Evolutionary conservation across 2,797 vertebrate genomes (phyloP).

Genomic region (Heteromormyrus szaboi): DNA sequence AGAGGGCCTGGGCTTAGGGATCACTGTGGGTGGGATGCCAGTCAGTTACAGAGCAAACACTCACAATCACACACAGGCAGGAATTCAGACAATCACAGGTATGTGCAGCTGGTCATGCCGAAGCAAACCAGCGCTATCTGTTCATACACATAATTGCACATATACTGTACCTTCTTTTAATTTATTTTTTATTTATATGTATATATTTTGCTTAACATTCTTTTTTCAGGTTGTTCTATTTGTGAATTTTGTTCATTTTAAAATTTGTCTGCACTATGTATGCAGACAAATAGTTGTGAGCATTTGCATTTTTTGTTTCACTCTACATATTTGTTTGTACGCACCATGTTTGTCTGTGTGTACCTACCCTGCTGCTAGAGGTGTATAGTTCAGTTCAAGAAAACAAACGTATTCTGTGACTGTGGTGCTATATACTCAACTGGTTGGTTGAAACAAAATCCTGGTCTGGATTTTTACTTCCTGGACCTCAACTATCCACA

Average conservation of each 20-base stretch:
- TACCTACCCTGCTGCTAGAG: neutral
- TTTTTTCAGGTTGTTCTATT: neutral
- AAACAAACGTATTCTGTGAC: neutral
- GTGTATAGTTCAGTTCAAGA: neutral
- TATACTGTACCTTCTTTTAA: neutral
- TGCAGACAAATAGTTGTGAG: neutral
- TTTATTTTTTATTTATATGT: neutral
- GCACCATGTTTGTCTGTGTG: neutral
- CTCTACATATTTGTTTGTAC: neutral
- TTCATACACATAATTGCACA: neutral
- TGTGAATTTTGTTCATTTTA: neutral
- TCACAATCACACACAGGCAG: neutral
- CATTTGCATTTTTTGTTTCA: neutral
- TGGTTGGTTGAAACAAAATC: neutral
- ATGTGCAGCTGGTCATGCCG: neutral
- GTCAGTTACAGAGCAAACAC: neutral
- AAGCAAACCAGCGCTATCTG: neutral
- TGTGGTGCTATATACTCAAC: neutral
- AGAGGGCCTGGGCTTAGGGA: neutral
- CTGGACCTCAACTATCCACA: neutral
- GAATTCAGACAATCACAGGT: neutral
- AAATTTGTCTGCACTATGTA: neutral
- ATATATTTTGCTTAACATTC: neutral
- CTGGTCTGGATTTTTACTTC: neutral
- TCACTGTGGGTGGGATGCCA: neutral